These are phyloP conservation scores for Ranitomeya imitator DNA, from an alignment of 2,113 vertebrate species.

Conservation along the genomic window DNA sequence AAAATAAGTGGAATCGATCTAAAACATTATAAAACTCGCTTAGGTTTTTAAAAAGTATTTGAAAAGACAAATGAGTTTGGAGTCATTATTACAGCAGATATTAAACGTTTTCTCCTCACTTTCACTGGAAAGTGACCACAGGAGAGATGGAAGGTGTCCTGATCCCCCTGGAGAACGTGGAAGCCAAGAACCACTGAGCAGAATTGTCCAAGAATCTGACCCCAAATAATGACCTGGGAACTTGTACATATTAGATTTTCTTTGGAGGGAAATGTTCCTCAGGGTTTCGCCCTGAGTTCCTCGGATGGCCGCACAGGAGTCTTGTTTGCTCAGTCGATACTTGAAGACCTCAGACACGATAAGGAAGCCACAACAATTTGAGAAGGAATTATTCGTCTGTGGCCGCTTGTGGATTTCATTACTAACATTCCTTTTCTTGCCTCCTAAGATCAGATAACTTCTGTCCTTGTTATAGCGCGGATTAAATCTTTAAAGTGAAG, in stretches of 20 bases:
- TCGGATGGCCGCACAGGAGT: background rate
- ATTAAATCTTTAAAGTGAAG: slow-evolving; percentile 40
- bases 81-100: no score
- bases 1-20: no score
- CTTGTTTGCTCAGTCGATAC: background rate
- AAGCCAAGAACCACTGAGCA: background rate
- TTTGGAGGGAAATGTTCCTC: background rate
- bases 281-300: background rate
- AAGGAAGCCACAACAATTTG: background rate
- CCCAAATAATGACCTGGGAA: background rate
- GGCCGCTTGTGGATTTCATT: slow-evolving; percentile 20
- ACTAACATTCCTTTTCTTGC: background rate
- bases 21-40: no score
- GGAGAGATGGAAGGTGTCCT: no score
- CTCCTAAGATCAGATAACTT: slow-evolving; percentile 44
- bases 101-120: no score
- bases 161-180: no score
- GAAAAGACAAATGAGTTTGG: no score
- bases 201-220: background rate
- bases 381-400: background rate
- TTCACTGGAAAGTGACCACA: no score
- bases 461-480: slow-evolving; percentile 13
- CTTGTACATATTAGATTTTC: background rate
- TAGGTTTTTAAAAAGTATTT: no score
- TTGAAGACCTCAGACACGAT: background rate